A percentile compares a stretch with the other conserved stretches of the same genome.
phyloP scores from a whole-genome alignment of 1,140 invertebrate species.

The Rhagoletis zephyria region DNA sequence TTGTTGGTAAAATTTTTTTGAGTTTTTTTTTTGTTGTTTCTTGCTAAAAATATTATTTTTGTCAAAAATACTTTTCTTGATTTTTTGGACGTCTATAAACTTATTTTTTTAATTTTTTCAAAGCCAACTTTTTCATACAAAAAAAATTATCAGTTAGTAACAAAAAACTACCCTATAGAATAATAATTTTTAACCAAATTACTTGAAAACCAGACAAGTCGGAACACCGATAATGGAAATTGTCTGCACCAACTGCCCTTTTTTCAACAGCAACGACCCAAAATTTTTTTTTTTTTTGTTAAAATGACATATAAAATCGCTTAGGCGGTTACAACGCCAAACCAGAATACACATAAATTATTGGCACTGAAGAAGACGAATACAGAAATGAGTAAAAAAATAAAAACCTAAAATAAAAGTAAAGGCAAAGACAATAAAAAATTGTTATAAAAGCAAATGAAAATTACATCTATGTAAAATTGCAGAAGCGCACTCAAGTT shows the following conservation, averaged over 20 bases:
- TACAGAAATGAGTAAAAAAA: not conserved
- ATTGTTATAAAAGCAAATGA: too few relatives aligned
- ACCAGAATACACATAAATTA: too few relatives aligned
- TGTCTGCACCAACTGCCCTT: not conserved
- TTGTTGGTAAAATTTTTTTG: too few relatives aligned
- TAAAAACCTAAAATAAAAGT: too few relatives aligned
- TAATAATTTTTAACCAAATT: not conserved
- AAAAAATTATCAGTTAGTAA: not conserved
- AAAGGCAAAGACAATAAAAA: too few relatives aligned
- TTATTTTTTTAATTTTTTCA: not conserved
- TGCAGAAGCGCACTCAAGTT: too few relatives aligned
- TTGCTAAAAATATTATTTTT: not conserved
- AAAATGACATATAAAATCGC: conserved; percentile 14
- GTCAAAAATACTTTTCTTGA: not conserved
- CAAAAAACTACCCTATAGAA: not conserved
- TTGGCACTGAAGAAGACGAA: not conserved
- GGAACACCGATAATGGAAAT: not conserved
- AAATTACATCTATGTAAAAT: too few relatives aligned
- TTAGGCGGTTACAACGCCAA: too few relatives aligned
- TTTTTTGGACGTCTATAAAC: not conserved
- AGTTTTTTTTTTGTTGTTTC: too few relatives aligned
- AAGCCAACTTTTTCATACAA: not conserved
- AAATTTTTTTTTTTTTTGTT: not conserved
- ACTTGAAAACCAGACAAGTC: not conserved
- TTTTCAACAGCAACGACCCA: not conserved